phyloP scores from a whole-genome alignment of 2,888 invertebrate genomes.

The Drosophila engyochracea region DNA sequence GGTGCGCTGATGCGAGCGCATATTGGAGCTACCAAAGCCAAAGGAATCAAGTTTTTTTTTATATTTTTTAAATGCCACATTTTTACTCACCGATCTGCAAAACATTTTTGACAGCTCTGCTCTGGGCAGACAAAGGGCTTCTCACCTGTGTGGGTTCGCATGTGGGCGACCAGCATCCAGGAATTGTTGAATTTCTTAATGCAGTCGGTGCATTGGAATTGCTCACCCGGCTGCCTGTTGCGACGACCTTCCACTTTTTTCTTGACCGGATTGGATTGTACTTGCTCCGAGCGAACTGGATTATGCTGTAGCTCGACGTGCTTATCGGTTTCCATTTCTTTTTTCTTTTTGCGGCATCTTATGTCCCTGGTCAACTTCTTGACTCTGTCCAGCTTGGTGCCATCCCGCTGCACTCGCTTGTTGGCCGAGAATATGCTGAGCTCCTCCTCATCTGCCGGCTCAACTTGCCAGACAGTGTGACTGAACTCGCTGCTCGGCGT shows the following conservation, averaged over 20 bases:
- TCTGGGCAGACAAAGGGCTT: conserved; percentile 89
- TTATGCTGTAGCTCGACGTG: neutral
- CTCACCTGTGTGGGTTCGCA: conserved; percentile 90
- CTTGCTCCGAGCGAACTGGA: neutral
- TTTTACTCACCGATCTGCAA: conserved; percentile 86
- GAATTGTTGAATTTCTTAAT: conserved; percentile 89
- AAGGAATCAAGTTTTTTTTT: neutral
- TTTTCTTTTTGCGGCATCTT: conserved; percentile 15
- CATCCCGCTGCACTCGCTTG: neutral
- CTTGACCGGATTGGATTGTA: neutral
- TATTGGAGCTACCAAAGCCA: conserved; percentile 87
- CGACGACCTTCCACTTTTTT: conserved; percentile 42
- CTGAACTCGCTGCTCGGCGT: conserved; percentile 39
- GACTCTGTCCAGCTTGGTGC: conserved; percentile 38
- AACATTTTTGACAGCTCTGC: conserved; percentile 87
- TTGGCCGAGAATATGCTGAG: neutral
- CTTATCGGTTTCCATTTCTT: neutral
- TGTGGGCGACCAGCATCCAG: conserved; percentile 90
- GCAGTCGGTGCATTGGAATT: conserved; percentile 85
- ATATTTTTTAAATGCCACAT: neutral
- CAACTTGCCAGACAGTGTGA: conserved; percentile 60
- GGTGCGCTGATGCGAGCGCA: conserved; percentile 90
- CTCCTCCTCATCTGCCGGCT: conserved; percentile 31
- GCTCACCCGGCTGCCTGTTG: conserved; percentile 52
- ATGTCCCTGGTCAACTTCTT: conserved; percentile 29